Conservation (phyloP, 1,140 invertebrate species). For the Cydia strobilella region DNA sequence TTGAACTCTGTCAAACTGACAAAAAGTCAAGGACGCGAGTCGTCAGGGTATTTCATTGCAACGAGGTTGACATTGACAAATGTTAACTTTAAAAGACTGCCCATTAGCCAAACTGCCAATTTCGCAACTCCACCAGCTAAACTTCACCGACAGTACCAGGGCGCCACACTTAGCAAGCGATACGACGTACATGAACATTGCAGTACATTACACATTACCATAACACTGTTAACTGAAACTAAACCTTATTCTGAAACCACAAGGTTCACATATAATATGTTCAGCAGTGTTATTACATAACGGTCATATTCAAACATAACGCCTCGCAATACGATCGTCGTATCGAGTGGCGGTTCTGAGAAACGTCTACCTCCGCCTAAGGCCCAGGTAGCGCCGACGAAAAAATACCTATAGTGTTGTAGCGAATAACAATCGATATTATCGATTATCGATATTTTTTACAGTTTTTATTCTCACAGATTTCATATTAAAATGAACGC, state of each 20-base stretch:
- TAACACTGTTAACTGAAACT: too few species aligned
- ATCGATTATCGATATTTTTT: background rate
- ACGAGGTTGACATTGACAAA: background rate
- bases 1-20: too few species aligned
- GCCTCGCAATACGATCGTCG: conserved; percentile 23
- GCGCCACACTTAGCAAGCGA: background rate
- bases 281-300: conserved; percentile 3
- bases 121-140: conserved; percentile 18
- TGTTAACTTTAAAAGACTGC: too few species aligned
- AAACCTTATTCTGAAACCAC: too few species aligned
- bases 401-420: conserved; percentile 19
- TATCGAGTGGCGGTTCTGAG: conserved; percentile 29
- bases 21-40: too few species aligned
- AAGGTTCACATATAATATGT: too few species aligned
- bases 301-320: conserved; percentile 30
- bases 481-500: too few species aligned
- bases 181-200: conserved; percentile 17
- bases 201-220: background rate
- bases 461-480: too few species aligned
- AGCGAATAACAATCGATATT: background rate
- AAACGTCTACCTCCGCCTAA: conserved; percentile 21
- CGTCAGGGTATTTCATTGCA: too few species aligned
- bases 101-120: background rate
- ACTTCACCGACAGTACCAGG: conserved; percentile 26
- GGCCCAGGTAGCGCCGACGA: conserved; percentile 26